phyloP scores from a whole-genome alignment of 2,797 vertebrate species.

The Lacerta bilineata region DNA sequence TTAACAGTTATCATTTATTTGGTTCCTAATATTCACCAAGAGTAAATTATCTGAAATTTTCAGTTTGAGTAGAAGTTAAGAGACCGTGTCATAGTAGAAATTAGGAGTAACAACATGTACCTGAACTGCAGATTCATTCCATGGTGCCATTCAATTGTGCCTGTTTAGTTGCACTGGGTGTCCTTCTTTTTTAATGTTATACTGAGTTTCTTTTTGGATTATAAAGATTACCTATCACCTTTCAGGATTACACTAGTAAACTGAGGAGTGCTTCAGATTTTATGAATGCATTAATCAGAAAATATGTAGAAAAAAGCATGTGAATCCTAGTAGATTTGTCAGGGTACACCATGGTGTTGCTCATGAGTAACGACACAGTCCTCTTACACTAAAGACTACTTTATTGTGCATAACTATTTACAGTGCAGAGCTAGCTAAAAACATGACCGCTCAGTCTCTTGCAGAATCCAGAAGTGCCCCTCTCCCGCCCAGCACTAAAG shows the following conservation, averaged over 20 bases:
- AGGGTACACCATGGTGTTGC: no score
- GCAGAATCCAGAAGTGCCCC: no score
- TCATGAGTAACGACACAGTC: no score
- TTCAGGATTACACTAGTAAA: no score
- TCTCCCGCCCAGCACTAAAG: no score
- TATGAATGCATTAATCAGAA: not conserved
- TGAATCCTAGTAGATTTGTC: not conserved
- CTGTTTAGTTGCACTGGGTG: not conserved
- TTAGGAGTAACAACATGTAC: not conserved
- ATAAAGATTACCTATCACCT: not conserved
- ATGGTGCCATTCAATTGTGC: not conserved
- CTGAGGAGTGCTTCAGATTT: not conserved
- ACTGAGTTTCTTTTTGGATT: not conserved
- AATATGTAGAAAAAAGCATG: not conserved
- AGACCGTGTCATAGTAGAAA: not conserved
- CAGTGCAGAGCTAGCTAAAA: no score
- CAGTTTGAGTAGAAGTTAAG: not conserved
- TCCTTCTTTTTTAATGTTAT: not conserved
- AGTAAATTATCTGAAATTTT: conserved; percentile 1
- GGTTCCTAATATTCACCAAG: not conserved
- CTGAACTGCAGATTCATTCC: not conserved
- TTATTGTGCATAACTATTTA: no score
- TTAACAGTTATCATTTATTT: no score
- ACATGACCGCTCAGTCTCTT: no score
- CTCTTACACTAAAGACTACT: no score